Evolutionary conservation across 2,113 vertebrate species (phyloP).

Genomic region (Naja naja): DNA sequence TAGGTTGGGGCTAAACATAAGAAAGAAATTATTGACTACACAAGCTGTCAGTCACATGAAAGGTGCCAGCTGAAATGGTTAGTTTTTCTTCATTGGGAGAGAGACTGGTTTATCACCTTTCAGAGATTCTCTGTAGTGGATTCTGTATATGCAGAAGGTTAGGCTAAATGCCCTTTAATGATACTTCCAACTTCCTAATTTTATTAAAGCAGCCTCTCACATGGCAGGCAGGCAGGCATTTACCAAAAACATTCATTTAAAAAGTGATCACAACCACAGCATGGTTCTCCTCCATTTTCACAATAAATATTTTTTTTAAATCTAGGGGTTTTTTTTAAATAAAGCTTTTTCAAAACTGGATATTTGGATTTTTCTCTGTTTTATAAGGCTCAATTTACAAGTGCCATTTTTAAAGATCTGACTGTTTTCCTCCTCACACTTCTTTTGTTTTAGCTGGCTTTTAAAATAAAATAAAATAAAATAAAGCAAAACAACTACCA

Average conservation of each 20-base stretch:
- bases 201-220: not conserved
- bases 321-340: not conserved
- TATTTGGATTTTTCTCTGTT: not conserved
- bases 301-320: not conserved
- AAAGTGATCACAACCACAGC: not conserved
- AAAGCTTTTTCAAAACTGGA: not conserved
- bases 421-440: too few relatives aligned
- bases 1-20: not conserved
- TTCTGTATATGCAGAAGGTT: not conserved
- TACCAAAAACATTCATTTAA: not conserved
- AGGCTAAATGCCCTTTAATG: not conserved
- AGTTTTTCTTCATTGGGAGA: not conserved
- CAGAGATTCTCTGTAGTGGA: not conserved
- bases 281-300: not conserved
- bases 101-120: not conserved
- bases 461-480: not conserved
- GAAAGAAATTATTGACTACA: not conserved
- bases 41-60: not conserved
- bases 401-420: not conserved
- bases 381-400: not conserved
- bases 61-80: not conserved
- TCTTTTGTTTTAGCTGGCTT: not conserved
- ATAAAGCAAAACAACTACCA: not conserved
- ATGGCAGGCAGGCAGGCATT: not conserved
- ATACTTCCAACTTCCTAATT: not conserved